A percentile compares a stretch with the other conserved stretches of the same genome.
Evolutionary conservation across 2,797 vertebrate species (phyloP).

Genomic region (Myotis vivesi): DNA sequence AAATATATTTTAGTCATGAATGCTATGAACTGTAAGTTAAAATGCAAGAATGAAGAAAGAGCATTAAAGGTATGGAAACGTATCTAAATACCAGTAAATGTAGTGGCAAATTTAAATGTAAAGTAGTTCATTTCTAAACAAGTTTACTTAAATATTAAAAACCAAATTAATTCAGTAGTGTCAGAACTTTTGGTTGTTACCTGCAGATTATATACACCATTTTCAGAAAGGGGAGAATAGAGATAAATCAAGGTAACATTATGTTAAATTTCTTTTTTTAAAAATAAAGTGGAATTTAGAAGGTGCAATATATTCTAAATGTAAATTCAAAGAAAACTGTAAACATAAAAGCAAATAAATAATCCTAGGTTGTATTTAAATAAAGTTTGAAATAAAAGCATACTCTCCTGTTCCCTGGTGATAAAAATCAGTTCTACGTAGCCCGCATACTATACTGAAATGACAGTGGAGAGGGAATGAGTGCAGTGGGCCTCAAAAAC

Average conservation of each 20-base stretch:
- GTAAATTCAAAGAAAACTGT: background rate
- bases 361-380: background rate
- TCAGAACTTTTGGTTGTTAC: background rate
- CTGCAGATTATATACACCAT: background rate
- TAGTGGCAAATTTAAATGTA: background rate
- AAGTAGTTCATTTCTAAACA: background rate
- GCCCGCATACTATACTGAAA: background rate
- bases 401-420: background rate
- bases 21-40: background rate
- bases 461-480: background rate
- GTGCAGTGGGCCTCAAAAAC: background rate
- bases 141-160: background rate
- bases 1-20: background rate
- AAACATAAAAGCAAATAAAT: background rate
- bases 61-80: background rate
- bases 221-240: background rate
- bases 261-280: background rate
- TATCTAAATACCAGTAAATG: background rate
- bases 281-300: background rate
- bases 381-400: background rate
- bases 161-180: background rate
- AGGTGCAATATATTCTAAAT: background rate
- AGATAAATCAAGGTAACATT: background rate
- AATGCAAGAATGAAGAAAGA: background rate
- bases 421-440: background rate